Conservation (phyloP, 2,797 vertebrate genomes). For the Urocyon cinereoargenteus region DNA sequence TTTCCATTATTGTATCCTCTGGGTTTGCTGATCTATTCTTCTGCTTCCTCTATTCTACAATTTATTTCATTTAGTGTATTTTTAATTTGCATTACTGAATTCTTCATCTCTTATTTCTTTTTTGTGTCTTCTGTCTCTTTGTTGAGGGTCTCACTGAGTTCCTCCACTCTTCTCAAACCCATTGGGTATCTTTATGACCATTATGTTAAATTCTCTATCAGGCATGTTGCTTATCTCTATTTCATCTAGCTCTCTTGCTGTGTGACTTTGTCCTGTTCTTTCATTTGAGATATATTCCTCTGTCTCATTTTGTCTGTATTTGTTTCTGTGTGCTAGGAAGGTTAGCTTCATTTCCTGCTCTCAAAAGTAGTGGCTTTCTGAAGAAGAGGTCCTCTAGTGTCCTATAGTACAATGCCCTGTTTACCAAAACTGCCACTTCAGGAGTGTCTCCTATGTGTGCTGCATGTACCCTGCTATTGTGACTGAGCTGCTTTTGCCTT, state of each 20-base stretch:
- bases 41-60: not conserved
- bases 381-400: not conserved
- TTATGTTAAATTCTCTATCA: not conserved
- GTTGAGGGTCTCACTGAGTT: not conserved
- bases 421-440: not conserved
- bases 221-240: not conserved
- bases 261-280: not conserved
- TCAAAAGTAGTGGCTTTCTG: not conserved
- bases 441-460: not conserved
- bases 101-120: not conserved
- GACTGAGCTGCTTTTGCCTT: not conserved
- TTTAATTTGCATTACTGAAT: not conserved
- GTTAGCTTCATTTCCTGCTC: not conserved
- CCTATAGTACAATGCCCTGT: not conserved
- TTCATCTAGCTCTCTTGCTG: not conserved
- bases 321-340: not conserved
- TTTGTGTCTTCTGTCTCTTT: not conserved
- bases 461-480: not conserved
- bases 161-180: not conserved
- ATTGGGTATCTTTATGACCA: not conserved
- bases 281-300: not conserved
- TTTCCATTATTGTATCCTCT: not conserved
- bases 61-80: not conserved
- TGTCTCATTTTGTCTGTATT: not conserved
- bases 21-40: not conserved